A percentile compares a stretch with the other conserved stretches of the same genome.
Conservation (phyloP, 2,113 vertebrate genomes). For the Hiodon tergisus region DNA sequence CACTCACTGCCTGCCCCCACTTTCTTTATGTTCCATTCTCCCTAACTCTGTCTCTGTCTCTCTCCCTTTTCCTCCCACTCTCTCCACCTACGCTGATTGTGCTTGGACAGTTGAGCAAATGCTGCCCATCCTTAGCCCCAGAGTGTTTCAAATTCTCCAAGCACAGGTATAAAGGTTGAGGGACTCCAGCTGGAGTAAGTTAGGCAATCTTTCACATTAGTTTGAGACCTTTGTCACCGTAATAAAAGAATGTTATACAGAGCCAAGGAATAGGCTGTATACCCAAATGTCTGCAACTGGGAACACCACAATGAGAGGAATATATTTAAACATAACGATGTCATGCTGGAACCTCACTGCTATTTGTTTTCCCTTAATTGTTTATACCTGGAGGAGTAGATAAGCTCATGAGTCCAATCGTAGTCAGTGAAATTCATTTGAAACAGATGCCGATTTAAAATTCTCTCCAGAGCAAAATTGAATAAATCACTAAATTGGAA, state of each 20-base stretch:
- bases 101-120: not conserved
- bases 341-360: not conserved
- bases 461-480: not conserved
- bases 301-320: not conserved
- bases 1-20: not conserved
- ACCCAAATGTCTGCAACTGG: not conserved
- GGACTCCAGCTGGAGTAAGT: no score
- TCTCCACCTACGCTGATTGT: constrained; percentile 39
- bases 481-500: not conserved
- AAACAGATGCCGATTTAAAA: not conserved
- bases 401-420: not conserved
- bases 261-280: not conserved
- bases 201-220: not conserved
- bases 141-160: not conserved
- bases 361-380: not conserved
- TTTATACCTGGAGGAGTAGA: not conserved
- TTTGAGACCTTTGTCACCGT: no score
- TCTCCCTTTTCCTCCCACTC: constrained; percentile 22
- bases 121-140: not conserved
- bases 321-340: not conserved
- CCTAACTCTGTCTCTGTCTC: constrained; percentile 1
- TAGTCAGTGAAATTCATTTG: not conserved
- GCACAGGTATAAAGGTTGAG: not conserved
- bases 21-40: not conserved
- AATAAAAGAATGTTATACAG: not conserved